A percentile compares a stretch with the other conserved stretches of the same genome.
phyloP scores from a whole-genome alignment of 2,888 invertebrate species.

The Endotricha flammealis region DNA sequence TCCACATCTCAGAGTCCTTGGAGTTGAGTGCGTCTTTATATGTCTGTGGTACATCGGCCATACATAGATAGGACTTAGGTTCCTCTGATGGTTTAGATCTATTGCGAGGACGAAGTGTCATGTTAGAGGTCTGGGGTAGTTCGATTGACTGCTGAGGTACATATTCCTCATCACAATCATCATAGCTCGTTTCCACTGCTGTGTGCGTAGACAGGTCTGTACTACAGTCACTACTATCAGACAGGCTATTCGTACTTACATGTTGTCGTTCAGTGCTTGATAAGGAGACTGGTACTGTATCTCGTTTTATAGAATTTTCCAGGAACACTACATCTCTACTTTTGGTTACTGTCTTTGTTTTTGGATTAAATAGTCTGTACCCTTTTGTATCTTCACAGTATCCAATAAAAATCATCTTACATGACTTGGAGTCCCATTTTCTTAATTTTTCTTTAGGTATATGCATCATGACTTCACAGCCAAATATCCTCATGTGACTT shows the following conservation, averaged over 20 bases:
- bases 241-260: not conserved
- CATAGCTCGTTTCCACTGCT: no score
- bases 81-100: not conserved
- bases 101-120: not conserved
- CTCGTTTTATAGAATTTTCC: slow-evolving; percentile 3
- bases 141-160: not conserved
- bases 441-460: slow-evolving; percentile 34
- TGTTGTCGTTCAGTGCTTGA: not conserved
- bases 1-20: slow-evolving; percentile 12
- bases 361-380: slow-evolving; percentile 2
- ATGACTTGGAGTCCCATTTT: slow-evolving; percentile 35
- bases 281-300: not conserved
- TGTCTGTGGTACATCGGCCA: slow-evolving; percentile 8
- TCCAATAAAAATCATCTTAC: slow-evolving; percentile 6
- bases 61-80: no score
- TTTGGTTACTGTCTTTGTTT: not conserved
- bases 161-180: no score
- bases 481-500: slow-evolving; percentile 36
- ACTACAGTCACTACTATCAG: not conserved
- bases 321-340: slow-evolving; percentile 12
- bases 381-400: slow-evolving; percentile 9
- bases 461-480: slow-evolving; percentile 33
- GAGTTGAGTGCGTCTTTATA: slow-evolving; percentile 13
- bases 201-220: no score
- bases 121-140: not conserved